phyloP scores from a whole-genome alignment of 2,888 invertebrate genomes.

The Ennomos quercinarius region DNA sequence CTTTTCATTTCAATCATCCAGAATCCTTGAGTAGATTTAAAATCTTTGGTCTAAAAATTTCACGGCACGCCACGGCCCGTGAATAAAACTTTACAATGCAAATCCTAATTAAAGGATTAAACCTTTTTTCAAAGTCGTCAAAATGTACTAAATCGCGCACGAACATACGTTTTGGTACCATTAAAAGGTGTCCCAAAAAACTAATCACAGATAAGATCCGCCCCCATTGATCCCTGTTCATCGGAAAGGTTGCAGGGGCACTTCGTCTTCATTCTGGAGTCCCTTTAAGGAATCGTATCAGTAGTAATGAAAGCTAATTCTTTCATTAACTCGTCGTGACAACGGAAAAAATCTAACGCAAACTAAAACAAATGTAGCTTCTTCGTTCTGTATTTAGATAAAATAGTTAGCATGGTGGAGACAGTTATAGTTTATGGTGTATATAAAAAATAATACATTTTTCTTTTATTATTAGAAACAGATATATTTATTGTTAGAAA shows the following conservation, averaged over 20 bases:
- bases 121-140: not conserved
- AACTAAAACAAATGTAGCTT: constrained; percentile 69
- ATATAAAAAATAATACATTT: no score
- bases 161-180: constrained; percentile 49
- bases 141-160: constrained; percentile 15
- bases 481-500: no score
- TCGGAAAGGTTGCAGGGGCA: constrained; percentile 76
- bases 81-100: no score
- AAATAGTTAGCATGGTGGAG: constrained; percentile 30
- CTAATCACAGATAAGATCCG: constrained; percentile 77
- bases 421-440: no score
- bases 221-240: constrained; percentile 69
- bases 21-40: constrained; percentile 33
- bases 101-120: no score
- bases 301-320: constrained; percentile 85
- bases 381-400: constrained; percentile 31
- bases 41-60: not conserved
- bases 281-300: constrained; percentile 84
- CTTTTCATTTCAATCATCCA: constrained; percentile 36
- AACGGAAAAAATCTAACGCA: constrained; percentile 76
- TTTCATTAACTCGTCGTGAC: constrained; percentile 84
- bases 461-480: no score
- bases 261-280: constrained; percentile 82
- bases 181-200: constrained; percentile 68
- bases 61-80: no score